Evolutionary conservation across 92 coral and sea anemone species (phyloP).

Genomic region (Parazoanthus atlanticus): DNA sequence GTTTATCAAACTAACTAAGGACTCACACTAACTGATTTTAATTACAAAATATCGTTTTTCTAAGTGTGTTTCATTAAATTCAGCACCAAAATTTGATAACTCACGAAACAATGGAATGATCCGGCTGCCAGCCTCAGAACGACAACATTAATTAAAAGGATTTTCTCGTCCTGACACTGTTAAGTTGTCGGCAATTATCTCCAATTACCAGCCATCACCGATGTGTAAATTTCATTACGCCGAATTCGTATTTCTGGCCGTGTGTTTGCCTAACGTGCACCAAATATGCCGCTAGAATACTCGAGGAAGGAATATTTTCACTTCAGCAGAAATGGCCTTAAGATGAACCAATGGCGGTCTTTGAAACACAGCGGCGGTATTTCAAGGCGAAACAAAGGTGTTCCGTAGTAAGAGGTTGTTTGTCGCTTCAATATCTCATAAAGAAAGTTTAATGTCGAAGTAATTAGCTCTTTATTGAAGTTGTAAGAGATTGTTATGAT

Average conservation of each 20-base stretch:
- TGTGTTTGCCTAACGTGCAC: constrained; percentile 64
- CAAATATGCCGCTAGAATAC: constrained; percentile 49
- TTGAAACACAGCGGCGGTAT: constrained; percentile 29
- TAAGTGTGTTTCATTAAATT: constrained; percentile 52
- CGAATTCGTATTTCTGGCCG: constrained; percentile 64
- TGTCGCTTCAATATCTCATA: constrained; percentile 69
- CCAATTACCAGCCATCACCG: constrained; percentile 97
- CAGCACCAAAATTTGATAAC: constrained; percentile 73
- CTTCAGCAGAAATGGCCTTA: constrained; percentile 1
- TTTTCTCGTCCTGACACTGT: constrained; percentile 89
- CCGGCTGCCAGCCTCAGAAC: constrained; percentile 80
- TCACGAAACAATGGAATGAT: constrained; percentile 65
- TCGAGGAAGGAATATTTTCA: neutral
- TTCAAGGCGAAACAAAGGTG: constrained; percentile 1
- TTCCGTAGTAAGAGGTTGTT: constrained; percentile 22
- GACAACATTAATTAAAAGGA: constrained; percentile 92
- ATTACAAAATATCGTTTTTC: constrained; percentile 46
- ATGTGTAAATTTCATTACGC: constrained; percentile 99
- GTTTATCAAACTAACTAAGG: neutral
- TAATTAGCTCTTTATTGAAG: constrained; percentile 99
- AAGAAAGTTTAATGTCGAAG: constrained; percentile 88
- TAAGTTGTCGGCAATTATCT: constrained; percentile 99
- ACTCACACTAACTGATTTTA: constrained; percentile 33
- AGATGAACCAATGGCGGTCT: constrained; percentile 11
- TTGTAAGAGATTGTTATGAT: constrained; percentile 99